Conservation (phyloP, 2,888 invertebrate genomes). For the Nomada fabriciana region DNA sequence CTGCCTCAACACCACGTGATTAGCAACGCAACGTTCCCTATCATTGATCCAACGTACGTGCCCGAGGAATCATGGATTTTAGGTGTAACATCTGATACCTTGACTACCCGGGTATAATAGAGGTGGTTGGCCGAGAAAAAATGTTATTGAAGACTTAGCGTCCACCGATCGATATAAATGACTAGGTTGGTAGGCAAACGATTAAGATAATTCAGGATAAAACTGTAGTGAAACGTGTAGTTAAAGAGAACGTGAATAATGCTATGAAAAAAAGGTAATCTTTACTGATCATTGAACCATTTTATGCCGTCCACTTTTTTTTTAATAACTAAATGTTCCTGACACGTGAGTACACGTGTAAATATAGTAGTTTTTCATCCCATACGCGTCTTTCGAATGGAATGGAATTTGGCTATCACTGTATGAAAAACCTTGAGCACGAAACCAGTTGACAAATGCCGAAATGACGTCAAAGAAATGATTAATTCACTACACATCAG, state of each 20-base stretch:
- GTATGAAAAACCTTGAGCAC: not conserved
- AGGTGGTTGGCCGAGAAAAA: constrained; percentile 6
- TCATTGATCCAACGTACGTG: constrained; percentile 65
- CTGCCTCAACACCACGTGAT: constrained; percentile 62
- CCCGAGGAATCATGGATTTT: constrained; percentile 29
- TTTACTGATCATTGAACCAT: constrained; percentile 10
- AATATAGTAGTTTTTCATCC: not conserved
- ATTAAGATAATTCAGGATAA: constrained; percentile 45
- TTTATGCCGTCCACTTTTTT: not conserved
- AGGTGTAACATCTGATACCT: constrained; percentile 33
- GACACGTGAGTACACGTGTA: not conserved
- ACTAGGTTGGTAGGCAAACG: constrained; percentile 1
- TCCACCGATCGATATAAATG: constrained; percentile 26
- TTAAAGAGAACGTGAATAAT: constrained; percentile 19
- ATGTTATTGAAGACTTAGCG: constrained; percentile 36
- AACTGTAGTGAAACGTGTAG: constrained; percentile 17
- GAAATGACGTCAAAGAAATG: constrained; percentile 18
- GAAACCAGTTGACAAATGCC: constrained; percentile 29
- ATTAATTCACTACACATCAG: constrained; percentile 21
- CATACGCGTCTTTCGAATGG: not conserved
- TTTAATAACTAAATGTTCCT: not conserved
- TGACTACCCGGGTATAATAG: constrained; percentile 5
- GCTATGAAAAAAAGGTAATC: not conserved
- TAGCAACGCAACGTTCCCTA: constrained; percentile 58
- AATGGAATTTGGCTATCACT: constrained; percentile 29